Evolutionary conservation across 2,797 vertebrate species (phyloP).

Genomic region (Eospalax fontanierii): DNA sequence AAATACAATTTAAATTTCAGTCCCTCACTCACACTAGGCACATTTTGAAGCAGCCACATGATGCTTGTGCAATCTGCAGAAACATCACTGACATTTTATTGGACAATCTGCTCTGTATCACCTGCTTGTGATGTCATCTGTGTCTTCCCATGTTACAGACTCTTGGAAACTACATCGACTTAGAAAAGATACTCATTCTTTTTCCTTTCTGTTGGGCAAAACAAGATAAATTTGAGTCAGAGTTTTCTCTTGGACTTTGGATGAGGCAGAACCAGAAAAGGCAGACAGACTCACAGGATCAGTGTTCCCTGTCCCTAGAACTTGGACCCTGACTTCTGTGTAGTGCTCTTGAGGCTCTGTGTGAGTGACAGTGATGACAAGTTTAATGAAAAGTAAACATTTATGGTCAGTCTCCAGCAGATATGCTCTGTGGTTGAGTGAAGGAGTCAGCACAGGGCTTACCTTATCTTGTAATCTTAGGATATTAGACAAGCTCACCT

Average conservation of each 20-base stretch:
- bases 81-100: rapidly evolving
- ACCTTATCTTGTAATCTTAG: too few species aligned
- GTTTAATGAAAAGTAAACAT: constrained; percentile 76
- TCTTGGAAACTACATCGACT: not conserved
- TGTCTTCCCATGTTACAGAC: not conserved
- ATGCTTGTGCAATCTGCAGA: rapidly evolving
- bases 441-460: not conserved
- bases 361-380: constrained; percentile 61
- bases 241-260: not conserved
- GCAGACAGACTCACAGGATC: not conserved
- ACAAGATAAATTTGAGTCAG: not conserved
- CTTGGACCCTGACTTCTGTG: constrained; percentile 17
- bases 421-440: constrained; percentile 5
- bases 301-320: not conserved
- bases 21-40: not conserved
- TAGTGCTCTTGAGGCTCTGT: not conserved
- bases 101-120: rapidly evolving
- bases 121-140: not conserved
- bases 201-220: not conserved
- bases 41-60: not conserved
- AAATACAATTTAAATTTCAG: not conserved
- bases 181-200: not conserved
- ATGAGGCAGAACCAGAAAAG: not conserved
- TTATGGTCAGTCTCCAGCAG: constrained; percentile 64
- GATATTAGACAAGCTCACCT: too few species aligned